Conservation (phyloP, 1,140 invertebrate species). For the Cyclina sinensis region DNA sequence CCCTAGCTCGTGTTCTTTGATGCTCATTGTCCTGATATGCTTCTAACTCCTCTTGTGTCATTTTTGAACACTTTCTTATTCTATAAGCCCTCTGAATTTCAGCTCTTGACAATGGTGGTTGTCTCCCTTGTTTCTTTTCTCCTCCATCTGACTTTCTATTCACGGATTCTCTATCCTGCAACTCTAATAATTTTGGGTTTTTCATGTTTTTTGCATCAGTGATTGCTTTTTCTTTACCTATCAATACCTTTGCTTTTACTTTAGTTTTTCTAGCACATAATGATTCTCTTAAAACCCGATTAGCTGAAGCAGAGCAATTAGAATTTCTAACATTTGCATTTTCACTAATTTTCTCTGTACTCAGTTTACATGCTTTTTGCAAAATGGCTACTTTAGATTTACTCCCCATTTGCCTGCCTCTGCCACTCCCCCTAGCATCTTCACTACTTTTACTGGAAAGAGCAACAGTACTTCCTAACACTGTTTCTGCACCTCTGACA, state of each 20-base stretch:
- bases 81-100: conserved; percentile 32
- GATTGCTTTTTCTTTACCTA: neutral
- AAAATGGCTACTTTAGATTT: neutral
- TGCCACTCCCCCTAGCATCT: neutral
- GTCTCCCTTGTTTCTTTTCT: neutral
- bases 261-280: neutral
- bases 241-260: neutral
- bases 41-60: neutral
- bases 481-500: neutral
- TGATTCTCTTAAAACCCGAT: neutral
- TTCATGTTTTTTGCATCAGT: neutral
- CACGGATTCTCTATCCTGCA: neutral
- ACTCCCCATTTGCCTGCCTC: neutral
- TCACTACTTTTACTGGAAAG: neutral
- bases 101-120: neutral
- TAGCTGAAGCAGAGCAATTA: neutral
- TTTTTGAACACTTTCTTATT: neutral
- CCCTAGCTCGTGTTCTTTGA: neutral
- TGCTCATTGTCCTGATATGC: neutral
- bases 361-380: neutral
- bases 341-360: neutral
- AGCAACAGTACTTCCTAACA: neutral
- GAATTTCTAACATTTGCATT: neutral
- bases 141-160: neutral
- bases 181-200: neutral